A percentile compares a stretch with the other conserved stretches of the same genome.
phyloP scores from a whole-genome alignment of 1,140 invertebrate species.

The Notospermus geniculatus region DNA sequence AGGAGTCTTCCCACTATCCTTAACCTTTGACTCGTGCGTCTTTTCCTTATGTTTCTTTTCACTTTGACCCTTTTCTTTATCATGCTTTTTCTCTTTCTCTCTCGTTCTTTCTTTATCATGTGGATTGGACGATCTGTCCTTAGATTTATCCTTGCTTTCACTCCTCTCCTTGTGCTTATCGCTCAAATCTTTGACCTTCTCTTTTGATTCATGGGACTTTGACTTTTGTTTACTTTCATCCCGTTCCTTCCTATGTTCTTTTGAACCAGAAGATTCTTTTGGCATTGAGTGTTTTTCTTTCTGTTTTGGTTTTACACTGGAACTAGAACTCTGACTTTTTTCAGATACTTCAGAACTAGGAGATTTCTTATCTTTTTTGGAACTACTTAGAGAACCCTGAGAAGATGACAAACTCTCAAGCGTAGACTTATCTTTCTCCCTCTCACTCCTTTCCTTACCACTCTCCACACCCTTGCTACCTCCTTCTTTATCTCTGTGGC shows the following conservation, averaged over 20 bases:
- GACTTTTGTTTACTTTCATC: neutral
- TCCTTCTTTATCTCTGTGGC: neutral
- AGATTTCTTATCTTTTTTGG: neutral
- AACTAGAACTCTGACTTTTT: constrained; percentile 1
- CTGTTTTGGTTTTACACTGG: neutral
- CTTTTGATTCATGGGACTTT: neutral
- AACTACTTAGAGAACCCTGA: neutral
- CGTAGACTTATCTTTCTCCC: neutral
- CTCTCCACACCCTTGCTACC: too few relatives aligned
- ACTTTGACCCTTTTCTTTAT: neutral
- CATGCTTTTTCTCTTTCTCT: constrained; percentile 3
- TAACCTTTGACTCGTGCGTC: neutral
- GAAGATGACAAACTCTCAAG: neutral
- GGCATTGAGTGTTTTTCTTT: neutral
- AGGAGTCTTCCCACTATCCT: neutral
- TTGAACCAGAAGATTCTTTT: too few relatives aligned
- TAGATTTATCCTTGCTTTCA: neutral
- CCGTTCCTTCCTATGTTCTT: neutral
- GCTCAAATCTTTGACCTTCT: neutral
- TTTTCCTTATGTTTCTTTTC: neutral
- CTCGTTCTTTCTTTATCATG: neutral
- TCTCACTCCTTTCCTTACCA: constrained; percentile 2
- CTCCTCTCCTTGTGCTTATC: neutral
- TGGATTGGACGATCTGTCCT: neutral
- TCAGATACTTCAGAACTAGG: neutral